A percentile compares a stretch with the other conserved stretches of the same genome.
phyloP scores from a whole-genome alignment of 1,140 invertebrate genomes.

The Drosophila fuyamai region DNA sequence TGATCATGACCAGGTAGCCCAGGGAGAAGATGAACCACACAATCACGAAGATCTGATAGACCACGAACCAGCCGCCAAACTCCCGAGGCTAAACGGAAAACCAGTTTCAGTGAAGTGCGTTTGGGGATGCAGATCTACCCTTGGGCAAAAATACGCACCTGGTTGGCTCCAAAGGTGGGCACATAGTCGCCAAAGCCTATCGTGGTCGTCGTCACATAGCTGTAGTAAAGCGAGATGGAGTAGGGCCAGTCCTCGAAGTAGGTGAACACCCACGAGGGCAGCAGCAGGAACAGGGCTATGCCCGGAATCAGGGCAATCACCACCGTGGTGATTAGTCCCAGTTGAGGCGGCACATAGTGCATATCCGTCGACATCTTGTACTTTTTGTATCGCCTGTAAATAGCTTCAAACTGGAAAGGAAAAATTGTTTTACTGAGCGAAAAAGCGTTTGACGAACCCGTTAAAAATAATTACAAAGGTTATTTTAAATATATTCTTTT shows the following conservation, averaged over 20 bases:
- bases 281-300: slow-evolving; percentile 94
- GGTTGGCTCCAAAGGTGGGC: slow-evolving; percentile 86
- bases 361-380: slow-evolving; percentile 87
- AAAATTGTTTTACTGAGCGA: no score
- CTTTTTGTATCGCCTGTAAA: slow-evolving; percentile 91
- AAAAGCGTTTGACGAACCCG: no score
- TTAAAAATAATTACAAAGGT: no score
- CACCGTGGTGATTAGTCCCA: slow-evolving; percentile 91
- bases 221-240: slow-evolving; percentile 95
- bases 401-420: slow-evolving; percentile 87
- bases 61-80: slow-evolving; percentile 82
- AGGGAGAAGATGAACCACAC: slow-evolving; percentile 96
- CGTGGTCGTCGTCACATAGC: slow-evolving; percentile 96
- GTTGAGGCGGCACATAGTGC: slow-evolving; percentile 88
- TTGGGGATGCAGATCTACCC: no score
- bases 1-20: slow-evolving; percentile 95
- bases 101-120: not conserved
- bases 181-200: slow-evolving; percentile 98
- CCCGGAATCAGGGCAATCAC: slow-evolving; percentile 93
- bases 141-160: slow-evolving; percentile 85
- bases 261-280: slow-evolving; percentile 95
- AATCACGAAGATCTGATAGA: slow-evolving; percentile 83
- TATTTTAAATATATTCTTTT: no score
- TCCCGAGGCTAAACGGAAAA: slow-evolving; percentile 54
- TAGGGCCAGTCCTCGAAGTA: slow-evolving; percentile 95